These are phyloP conservation scores for Pogonophryne albipinna DNA, from an alignment of 2,797 vertebrate species.

Conservation along the genomic window DNA sequence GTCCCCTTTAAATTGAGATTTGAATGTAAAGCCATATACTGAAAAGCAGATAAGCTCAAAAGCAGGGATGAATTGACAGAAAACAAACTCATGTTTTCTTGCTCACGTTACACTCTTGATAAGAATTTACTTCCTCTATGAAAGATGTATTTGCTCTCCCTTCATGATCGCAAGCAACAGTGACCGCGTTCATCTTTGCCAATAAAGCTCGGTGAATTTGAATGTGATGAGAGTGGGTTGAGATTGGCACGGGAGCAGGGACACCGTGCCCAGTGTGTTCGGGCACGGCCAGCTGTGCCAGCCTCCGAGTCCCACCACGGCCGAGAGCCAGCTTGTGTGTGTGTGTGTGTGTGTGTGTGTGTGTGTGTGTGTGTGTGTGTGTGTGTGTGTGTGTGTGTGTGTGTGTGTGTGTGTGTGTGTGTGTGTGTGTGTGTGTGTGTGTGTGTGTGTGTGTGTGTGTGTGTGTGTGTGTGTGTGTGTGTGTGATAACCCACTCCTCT, in stretches of 20 bases:
- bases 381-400: constrained; percentile 6
- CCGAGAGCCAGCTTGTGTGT: constrained; percentile 53
- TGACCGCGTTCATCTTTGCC: constrained; percentile 58
- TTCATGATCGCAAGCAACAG: constrained; percentile 57
- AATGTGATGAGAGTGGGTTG: constrained; percentile 74
- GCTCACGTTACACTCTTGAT: constrained; percentile 15
- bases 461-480: constrained; percentile 25
- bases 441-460: constrained; percentile 8
- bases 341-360: constrained; percentile 14
- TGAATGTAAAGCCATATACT: neutral
- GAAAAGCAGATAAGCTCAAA: constrained; percentile 4
- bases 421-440: neutral
- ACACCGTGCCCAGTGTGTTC: constrained; percentile 69
- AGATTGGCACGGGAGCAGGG: constrained; percentile 67
- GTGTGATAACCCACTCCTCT: constrained; percentile 39
- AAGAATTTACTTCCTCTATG: constrained; percentile 44
- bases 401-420: constrained; percentile 4
- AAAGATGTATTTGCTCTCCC: constrained; percentile 70
- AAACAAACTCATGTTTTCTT: neutral
- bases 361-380: constrained; percentile 20
- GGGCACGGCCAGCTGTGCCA: constrained; percentile 76
- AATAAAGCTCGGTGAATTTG: constrained; percentile 78
- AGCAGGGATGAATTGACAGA: too few relatives aligned
- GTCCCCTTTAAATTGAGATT: neutral
- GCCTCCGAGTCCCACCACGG: constrained; percentile 62